Percentiles rank a stretch among this genome's conserved stretches.
Conservation (phyloP, 2,113 vertebrate species). For the Catharus minimus region DNA sequence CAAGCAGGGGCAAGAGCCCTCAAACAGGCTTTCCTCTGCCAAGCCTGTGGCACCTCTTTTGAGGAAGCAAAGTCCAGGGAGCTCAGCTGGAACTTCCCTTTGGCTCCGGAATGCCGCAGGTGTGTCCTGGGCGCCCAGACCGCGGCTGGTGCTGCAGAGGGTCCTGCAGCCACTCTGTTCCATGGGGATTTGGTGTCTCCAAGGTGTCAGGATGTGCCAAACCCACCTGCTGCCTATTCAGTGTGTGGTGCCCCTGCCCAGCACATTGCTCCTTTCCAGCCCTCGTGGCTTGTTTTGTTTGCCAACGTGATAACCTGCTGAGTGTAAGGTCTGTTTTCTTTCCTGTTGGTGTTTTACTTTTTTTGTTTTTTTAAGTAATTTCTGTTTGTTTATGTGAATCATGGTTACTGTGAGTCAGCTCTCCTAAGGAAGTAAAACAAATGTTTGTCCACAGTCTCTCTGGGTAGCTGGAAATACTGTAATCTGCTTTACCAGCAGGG, state of each 20-base stretch:
- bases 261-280: neutral
- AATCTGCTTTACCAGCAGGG: conserved; percentile 6
- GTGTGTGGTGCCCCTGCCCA: neutral
- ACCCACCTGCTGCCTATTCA: accelerated
- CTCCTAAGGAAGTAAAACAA: conserved; percentile 34
- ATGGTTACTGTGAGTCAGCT: conserved; percentile 14
- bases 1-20: neutral
- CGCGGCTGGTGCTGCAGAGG: neutral
- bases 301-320: neutral
- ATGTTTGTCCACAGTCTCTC: conserved; percentile 6
- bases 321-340: neutral
- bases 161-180: neutral
- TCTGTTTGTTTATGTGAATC: conserved; percentile 37
- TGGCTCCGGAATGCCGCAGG: accelerated
- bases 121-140: accelerated
- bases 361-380: neutral
- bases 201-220: neutral
- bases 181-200: neutral
- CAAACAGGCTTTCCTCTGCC: neutral
- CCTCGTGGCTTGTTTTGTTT: neutral
- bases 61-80: neutral
- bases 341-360: neutral
- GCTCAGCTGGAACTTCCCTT: neutral
- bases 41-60: neutral
- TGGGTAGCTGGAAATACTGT: neutral